Evolutionary conservation across 2,888 invertebrate species (phyloP).

Genomic region (Lymantria monacha): DNA sequence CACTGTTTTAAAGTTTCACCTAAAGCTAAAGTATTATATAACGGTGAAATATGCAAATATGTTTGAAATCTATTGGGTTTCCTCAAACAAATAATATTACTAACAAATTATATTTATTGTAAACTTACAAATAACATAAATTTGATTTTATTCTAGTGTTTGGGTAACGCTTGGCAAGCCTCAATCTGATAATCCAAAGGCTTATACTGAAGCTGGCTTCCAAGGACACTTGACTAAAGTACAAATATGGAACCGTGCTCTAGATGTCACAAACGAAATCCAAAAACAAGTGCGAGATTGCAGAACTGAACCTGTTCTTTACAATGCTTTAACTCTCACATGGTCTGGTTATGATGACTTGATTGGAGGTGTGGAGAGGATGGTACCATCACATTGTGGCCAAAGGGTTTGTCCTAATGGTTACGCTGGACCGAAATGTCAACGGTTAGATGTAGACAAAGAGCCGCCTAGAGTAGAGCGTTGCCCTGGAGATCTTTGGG

Average conservation of each 20-base stretch:
- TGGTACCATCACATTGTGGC: slow-evolving; percentile 95
- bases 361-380: slow-evolving; percentile 93
- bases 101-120: no score
- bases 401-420: slow-evolving; percentile 94
- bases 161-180: slow-evolving; percentile 97
- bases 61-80: no score
- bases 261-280: slow-evolving; percentile 95
- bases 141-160: slow-evolving; percentile 81
- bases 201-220: slow-evolving; percentile 95
- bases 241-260: slow-evolving; percentile 95
- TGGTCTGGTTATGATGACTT: slow-evolving; percentile 97
- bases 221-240: slow-evolving; percentile 97
- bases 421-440: slow-evolving; percentile 92
- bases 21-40: no score
- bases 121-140: neutral
- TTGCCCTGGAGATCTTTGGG: slow-evolving; percentile 97
- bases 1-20: no score
- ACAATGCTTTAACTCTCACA: slow-evolving; percentile 91
- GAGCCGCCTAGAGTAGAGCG: slow-evolving; percentile 93
- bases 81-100: no score
- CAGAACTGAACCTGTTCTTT: slow-evolving; percentile 94
- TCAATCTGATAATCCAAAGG: slow-evolving; percentile 89
- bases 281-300: slow-evolving; percentile 97
- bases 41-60: no score
- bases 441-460: slow-evolving; percentile 92